phyloP scores from a whole-genome alignment of 2,797 vertebrate species.

The Myripristis murdjan region DNA sequence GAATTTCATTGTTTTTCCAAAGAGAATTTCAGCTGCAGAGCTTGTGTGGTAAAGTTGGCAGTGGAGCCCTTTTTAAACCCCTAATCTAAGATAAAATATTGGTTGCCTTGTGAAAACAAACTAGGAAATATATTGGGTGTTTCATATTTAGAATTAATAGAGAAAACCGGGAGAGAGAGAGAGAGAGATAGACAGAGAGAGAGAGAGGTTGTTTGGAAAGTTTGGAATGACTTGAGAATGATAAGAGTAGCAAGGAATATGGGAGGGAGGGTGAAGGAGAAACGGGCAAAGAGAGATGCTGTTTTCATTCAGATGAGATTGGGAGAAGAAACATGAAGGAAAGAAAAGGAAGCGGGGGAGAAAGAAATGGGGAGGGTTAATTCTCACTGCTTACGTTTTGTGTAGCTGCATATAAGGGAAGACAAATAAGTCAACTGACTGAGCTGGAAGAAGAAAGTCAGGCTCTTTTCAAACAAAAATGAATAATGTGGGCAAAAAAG shows the following conservation, averaged over 20 bases:
- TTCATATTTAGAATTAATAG: constrained; percentile 30
- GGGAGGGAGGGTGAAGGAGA: constrained; percentile 16
- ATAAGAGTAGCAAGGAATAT: constrained; percentile 31
- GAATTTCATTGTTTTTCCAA: constrained; percentile 14
- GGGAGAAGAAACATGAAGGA: constrained; percentile 19
- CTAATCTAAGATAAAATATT: neutral
- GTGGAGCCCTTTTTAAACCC: no score
- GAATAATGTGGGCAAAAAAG: constrained; percentile 56
- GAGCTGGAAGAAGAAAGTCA: constrained; percentile 30
- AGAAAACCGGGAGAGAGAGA: neutral
- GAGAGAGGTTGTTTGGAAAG: constrained; percentile 59
- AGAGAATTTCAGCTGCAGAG: constrained; percentile 20
- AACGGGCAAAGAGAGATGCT: constrained; percentile 38
- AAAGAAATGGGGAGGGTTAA: constrained; percentile 30
- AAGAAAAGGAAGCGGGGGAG: constrained; percentile 23
- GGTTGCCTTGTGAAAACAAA: neutral
- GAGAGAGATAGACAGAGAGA: constrained; percentile 32
- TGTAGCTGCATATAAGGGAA: constrained; percentile 35
- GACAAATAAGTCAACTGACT: constrained; percentile 40
- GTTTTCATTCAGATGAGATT: constrained; percentile 35
- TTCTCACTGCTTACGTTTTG: neutral
- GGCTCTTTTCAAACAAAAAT: constrained; percentile 4
- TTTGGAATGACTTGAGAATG: constrained; percentile 61
- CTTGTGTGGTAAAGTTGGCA: constrained; percentile 7
- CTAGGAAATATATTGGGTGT: neutral